phyloP scores from a whole-genome alignment of 2,888 invertebrate genomes.

The Phasia obesa region DNA sequence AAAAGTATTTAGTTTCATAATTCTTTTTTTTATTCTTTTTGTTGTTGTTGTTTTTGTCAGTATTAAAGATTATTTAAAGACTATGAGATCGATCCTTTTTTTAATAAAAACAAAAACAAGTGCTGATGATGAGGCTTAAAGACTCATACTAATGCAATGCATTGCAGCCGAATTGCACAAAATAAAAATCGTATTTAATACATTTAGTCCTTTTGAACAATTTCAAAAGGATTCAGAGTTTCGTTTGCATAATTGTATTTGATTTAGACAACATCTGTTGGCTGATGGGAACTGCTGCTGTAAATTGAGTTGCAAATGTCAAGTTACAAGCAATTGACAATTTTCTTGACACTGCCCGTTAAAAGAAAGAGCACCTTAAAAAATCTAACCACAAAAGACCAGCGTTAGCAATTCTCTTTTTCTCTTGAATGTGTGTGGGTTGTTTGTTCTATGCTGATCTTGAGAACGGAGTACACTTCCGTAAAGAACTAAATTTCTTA shows the following conservation, averaged over 20 bases:
- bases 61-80: slow-evolving; percentile 51
- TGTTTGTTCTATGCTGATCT: slow-evolving; percentile 39
- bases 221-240: slow-evolving; percentile 46
- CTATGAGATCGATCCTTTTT: slow-evolving; percentile 26
- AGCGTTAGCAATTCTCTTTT: slow-evolving; percentile 17
- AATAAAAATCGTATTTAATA: neutral
- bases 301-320: slow-evolving; percentile 68
- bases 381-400: slow-evolving; percentile 58
- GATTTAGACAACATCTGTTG: slow-evolving; percentile 38
- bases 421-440: slow-evolving; percentile 22
- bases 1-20: slow-evolving; percentile 69
- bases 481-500: slow-evolving; percentile 9
- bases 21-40: neutral
- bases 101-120: slow-evolving; percentile 52
- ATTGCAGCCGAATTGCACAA: slow-evolving; percentile 38
- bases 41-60: slow-evolving; percentile 19
- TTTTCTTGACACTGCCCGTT: slow-evolving; percentile 12
- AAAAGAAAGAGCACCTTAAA: neutral
- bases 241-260: slow-evolving; percentile 59
- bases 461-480: slow-evolving; percentile 66
- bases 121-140: slow-evolving; percentile 51
- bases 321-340: slow-evolving; percentile 62
- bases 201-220: neutral
- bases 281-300: slow-evolving; percentile 22
- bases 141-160: neutral